Conservation (phyloP, 2,888 invertebrate genomes). For the Phorcus lineatus region DNA sequence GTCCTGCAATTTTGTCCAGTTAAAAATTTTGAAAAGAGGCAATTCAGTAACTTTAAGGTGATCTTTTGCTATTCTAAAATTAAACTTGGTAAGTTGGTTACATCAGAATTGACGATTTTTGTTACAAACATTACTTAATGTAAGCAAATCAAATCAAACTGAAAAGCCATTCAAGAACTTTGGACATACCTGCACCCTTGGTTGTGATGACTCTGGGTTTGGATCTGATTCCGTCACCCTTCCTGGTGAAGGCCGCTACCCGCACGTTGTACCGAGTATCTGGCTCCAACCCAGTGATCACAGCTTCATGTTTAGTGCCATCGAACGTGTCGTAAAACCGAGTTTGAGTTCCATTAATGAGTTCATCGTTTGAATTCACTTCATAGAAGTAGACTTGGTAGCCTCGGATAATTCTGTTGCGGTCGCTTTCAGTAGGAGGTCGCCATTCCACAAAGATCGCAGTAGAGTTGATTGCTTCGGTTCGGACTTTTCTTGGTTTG, state of each 20-base stretch:
- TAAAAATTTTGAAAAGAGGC: no score
- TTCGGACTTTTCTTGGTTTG: constrained; percentile 94
- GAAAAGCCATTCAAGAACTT: constrained; percentile 65
- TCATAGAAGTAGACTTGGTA: constrained; percentile 83
- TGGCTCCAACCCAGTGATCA: constrained; percentile 92
- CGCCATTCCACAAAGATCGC: constrained; percentile 96
- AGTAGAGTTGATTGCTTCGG: constrained; percentile 94
- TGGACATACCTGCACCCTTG: constrained; percentile 78
- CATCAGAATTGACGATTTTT: no score
- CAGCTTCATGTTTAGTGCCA: constrained; percentile 84
- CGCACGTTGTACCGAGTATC: constrained; percentile 91
- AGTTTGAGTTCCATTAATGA: constrained; percentile 57
- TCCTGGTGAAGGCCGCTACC: constrained; percentile 95
- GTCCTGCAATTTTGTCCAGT: no score
- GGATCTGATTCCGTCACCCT: constrained; percentile 96
- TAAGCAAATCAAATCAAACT: neutral
- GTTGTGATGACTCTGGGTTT: constrained; percentile 90
- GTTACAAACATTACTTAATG: no score
- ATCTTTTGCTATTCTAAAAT: no score
- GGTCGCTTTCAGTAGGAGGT: constrained; percentile 92
- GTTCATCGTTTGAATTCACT: constrained; percentile 57
- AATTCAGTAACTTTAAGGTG: no score
- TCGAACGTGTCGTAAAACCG: constrained; percentile 88
- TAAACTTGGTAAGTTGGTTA: no score
- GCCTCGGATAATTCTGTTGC: constrained; percentile 95